phyloP scores from a whole-genome alignment of 2,797 vertebrate species.

The Neosalanx taihuensis region DNA sequence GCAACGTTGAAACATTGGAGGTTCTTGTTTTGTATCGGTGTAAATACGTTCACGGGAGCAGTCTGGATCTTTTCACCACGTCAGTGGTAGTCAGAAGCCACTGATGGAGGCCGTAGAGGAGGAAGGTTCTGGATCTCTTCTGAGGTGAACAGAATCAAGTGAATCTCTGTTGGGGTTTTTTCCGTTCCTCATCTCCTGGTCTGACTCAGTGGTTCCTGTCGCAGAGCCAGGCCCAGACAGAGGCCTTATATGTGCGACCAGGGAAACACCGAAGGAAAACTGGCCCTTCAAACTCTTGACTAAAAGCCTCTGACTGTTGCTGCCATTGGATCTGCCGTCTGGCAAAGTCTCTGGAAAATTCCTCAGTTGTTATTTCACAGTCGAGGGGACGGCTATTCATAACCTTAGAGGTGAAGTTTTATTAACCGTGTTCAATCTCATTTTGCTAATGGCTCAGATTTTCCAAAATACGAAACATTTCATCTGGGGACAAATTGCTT shows the following conservation, averaged over 20 bases:
- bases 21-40: neutral
- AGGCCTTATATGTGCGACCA: conserved; percentile 1
- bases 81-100: neutral
- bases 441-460: neutral
- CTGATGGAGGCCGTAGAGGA: neutral
- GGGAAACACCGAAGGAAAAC: conserved; percentile 21
- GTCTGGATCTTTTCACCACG: neutral
- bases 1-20: neutral
- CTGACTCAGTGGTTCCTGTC: conserved; percentile 12
- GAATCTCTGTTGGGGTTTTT: conserved; percentile 7
- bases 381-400: conserved; percentile 22
- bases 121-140: neutral
- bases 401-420: conserved; percentile 30
- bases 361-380: conserved; percentile 34
- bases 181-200: neutral
- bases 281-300: neutral
- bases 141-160: neutral
- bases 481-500: neutral
- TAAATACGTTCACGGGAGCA: no score
- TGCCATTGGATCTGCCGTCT: conserved; percentile 26
- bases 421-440: conserved; percentile 7
- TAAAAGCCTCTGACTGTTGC: conserved; percentile 11
- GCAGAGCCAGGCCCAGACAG: neutral
- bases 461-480: neutral
- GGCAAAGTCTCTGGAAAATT: conserved; percentile 35